Conservation (phyloP, 1,140 invertebrate species). For the Holcopasites calliopsidis region DNA sequence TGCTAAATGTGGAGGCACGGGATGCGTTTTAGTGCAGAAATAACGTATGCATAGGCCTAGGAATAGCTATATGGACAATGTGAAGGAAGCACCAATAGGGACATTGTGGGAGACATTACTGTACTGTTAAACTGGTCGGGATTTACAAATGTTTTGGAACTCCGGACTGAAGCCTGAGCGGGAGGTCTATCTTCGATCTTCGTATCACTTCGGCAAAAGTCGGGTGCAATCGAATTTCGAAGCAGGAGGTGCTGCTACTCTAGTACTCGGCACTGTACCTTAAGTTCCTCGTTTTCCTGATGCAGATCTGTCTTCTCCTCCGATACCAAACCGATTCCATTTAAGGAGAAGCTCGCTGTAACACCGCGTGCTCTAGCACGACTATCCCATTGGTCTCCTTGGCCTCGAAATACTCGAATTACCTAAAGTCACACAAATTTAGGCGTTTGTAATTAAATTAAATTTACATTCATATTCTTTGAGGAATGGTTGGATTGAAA, state of each 20-base stretch:
- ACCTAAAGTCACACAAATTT: conserved; percentile 79
- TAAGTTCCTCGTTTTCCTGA: conserved; percentile 94
- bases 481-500: neutral
- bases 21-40: no score
- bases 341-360: conserved; percentile 91
- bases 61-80: no score
- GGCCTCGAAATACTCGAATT: conserved; percentile 87
- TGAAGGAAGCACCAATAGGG: no score
- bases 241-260: neutral
- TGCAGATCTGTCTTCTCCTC: conserved; percentile 91
- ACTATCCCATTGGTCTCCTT: conserved; percentile 93
- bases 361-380: conserved; percentile 88
- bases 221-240: neutral
- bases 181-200: neutral
- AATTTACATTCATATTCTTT: neutral
- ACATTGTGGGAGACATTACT: no score
- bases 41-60: no score
- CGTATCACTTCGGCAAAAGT: no score
- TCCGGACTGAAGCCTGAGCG: no score
- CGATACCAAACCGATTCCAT: conserved; percentile 88
- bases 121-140: no score
- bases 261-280: conserved; percentile 80
- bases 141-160: no score
- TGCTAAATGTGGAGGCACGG: no score
- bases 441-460: neutral